Conservation (phyloP, 2,888 invertebrate species). For the Ophion obscuratus region DNA sequence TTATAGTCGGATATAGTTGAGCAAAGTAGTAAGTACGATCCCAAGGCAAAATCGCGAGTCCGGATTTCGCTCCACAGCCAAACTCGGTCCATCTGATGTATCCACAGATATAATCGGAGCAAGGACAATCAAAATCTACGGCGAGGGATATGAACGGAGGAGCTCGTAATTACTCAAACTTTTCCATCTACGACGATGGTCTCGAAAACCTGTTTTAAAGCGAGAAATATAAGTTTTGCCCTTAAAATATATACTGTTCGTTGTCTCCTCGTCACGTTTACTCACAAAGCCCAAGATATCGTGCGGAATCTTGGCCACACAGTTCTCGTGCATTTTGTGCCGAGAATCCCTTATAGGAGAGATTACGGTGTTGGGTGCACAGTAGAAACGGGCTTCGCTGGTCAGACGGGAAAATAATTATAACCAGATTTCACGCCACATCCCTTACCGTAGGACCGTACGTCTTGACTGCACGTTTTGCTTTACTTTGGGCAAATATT, state of each 20-base stretch:
- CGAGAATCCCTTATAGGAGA: not conserved
- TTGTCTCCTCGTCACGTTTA: not conserved
- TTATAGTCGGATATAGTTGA: slow-evolving; percentile 62
- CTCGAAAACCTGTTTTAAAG: slow-evolving; percentile 51
- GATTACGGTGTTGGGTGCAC: not conserved
- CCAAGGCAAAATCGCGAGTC: slow-evolving; percentile 44
- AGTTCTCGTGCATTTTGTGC: slow-evolving; percentile 3
- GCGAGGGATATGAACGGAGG: slow-evolving; percentile 9
- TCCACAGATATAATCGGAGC: not conserved
- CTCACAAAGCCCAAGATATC: not conserved
- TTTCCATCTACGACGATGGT: slow-evolving; percentile 53
- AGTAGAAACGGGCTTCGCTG: not conserved
- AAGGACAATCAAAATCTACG: slow-evolving; percentile 19
- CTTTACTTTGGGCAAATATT: slow-evolving; percentile 43
- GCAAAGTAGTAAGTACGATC: slow-evolving; percentile 64
- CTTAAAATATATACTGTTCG: slow-evolving; percentile 32
- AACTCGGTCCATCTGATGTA: not conserved
- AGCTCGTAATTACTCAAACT: slow-evolving; percentile 66
- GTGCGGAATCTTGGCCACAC: too few species aligned
- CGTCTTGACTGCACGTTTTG: not conserved
- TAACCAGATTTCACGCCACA: slow-evolving; percentile 1
- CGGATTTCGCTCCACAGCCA: slow-evolving; percentile 52
- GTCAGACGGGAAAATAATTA: slow-evolving; percentile 43
- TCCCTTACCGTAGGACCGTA: not conserved
- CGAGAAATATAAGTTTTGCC: slow-evolving; percentile 46